Percentiles rank a stretch among this genome's conserved stretches.
Evolutionary conservation across 2,113 vertebrate genomes (phyloP).

Genomic region (Natator depressus): DNA sequence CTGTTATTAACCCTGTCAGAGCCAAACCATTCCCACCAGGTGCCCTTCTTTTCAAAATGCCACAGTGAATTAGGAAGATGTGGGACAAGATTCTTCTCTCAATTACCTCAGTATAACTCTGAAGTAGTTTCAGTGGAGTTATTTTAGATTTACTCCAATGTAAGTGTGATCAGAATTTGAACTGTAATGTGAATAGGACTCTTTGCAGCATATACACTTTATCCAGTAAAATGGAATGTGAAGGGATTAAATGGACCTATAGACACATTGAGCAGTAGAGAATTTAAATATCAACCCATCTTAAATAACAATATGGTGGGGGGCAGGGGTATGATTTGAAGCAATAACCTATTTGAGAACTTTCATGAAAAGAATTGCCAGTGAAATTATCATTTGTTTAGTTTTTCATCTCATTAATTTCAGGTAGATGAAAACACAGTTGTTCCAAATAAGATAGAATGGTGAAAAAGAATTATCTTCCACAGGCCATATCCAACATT

Average conservation of each 20-base stretch:
- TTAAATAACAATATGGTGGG: background rate
- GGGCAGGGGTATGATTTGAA: accelerated
- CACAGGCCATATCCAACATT: background rate
- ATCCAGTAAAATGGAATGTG: background rate
- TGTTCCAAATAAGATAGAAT: background rate
- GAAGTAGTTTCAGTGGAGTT: background rate
- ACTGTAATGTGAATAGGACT: background rate
- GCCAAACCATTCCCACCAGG: background rate
- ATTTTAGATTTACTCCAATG: accelerated
- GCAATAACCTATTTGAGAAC: background rate
- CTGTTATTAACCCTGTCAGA: background rate
- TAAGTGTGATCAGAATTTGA: background rate
- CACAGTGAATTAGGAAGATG: background rate
- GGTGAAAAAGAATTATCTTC: background rate
- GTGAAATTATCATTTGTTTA: background rate
- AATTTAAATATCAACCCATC: background rate
- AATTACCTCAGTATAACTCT: background rate
- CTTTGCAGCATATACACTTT: background rate
- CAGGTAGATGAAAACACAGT: background rate
- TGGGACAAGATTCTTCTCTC: background rate
- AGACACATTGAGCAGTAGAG: background rate
- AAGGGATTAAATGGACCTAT: background rate
- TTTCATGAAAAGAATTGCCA: background rate
- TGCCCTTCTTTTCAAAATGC: background rate
- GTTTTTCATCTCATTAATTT: background rate